Base-by-base conservation (phyloP, 2,113 vertebrate genomes). In the Cygnus atratus region DNA sequence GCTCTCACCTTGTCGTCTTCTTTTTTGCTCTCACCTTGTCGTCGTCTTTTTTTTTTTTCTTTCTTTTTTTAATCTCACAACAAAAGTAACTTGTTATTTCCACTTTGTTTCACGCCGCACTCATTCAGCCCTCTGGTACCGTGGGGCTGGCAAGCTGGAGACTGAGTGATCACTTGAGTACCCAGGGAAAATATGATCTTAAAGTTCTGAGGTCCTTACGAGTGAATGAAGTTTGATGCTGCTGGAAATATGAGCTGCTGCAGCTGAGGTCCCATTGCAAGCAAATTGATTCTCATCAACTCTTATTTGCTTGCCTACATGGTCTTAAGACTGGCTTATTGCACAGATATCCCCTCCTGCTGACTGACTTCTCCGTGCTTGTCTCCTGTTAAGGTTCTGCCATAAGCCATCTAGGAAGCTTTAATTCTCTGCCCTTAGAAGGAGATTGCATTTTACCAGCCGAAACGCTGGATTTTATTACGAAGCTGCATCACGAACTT, bases 161-260 rank as follows among this genome's bases (percentile, higher is more conserved):
- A 5, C 68, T 33, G 54, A 41, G 82, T 44, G 88, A 70, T 84
- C 50, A 12, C 94, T 74, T 81, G 77, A 73, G 70, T 48, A 78
- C 37, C 10, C 86, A 65, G 75, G 86, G 74, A 10, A 55, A 87
- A 90, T 68, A 43, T 2, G 24, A 21, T 58, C 70, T 90, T 21
- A 6, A 82, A 79, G 84, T 93, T 79, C 77, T 39, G 28, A 78
- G 86, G 70, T 57, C 62, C 58, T 93, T 2, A 44, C 43, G 78
- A 82, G 68, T 7, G 87, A 88, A 73, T 37, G 76, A 50, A 83
- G 82, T 81, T 83, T 15, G 29, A 7, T 79, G 80, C 59, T 67
- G 91, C 78, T 75, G 87, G 78, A 83, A 93, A 80, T 31, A 61
- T 2, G 62, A 91, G 79, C 90, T 88, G 74, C 96, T 77, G 83